Base-by-base conservation (phyloP, 1,140 invertebrate species). In the Brachionus manjavacas region DNA sequence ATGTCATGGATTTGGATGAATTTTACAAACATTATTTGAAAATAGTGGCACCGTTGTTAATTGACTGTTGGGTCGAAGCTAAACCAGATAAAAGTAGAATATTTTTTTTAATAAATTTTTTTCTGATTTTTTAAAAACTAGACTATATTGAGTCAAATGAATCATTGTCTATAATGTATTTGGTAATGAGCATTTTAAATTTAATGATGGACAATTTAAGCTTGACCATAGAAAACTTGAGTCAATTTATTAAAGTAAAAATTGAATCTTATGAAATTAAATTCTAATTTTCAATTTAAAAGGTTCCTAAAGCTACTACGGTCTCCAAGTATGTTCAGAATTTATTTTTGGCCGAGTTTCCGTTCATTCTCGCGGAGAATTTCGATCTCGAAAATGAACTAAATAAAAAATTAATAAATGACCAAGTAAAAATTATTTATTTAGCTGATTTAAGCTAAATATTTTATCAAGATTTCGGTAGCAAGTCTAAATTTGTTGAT, bases 41-140 rank as follows among this genome's bases (percentile, higher is more conserved):
- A 55, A 85, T 85, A 12, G 84, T 88, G 16, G 66, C 87, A 0
- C 87, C 88, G 35, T 84, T 88, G 1, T 64, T 88, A 74, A 68
- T 88, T 23, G 86, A 88, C 60, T 88, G 87, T 49, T 88, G 88
- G 88, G 85, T 88, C 23, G 88, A 88, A 60, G 85, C 86, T 16
- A 66, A 79, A 43, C 85, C 86, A 25, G 79, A 81, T 39, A 81
- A 81, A 81, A 81, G 79, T 81, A 64, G 66, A 39, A 31, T 49
- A 31, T 52, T 16, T 74, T 43, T 74, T n/a, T 64, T 25, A 64
- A 39, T 81, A 35, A 20, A 28, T n/a, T 46, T n/a, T n/a, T n/a
- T n/a, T n/a, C n/a, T n/a, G n/a, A n/a, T n/a, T n/a, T 16, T 14
- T 41, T 41, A 46, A 46, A 46, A 11, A 46, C n/a, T n/a, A 81